These are phyloP conservation scores for Drosophila teissieri DNA, from an alignment of 1,140 invertebrate species.

Conservation along the genomic window DNA sequence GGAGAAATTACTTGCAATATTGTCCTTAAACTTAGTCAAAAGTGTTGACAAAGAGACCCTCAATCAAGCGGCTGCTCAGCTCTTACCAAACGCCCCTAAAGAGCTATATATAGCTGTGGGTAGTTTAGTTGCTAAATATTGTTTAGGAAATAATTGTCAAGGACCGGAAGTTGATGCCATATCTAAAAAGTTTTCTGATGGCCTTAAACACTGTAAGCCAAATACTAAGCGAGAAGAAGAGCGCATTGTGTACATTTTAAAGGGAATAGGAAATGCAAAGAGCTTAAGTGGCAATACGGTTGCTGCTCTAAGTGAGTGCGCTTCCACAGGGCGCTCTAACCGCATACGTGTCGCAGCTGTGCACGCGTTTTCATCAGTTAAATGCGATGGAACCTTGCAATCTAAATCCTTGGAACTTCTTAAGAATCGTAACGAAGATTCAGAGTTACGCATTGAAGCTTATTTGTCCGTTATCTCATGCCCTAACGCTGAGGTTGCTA, in stretches of 20 bases:
- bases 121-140: constrained; percentile 88
- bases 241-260: constrained; percentile 90
- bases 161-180: constrained; percentile 87
- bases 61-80: constrained; percentile 86
- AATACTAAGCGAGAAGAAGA: constrained; percentile 89
- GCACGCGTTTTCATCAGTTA: constrained; percentile 90
- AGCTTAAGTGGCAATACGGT: constrained; percentile 88
- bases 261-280: constrained; percentile 92
- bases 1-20: constrained; percentile 88
- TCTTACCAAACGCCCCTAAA: constrained; percentile 85
- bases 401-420: constrained; percentile 87
- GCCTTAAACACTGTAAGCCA: constrained; percentile 89
- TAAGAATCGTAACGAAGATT: constrained; percentile 90
- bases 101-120: constrained; percentile 90
- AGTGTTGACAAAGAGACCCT: constrained; percentile 91
- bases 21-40: constrained; percentile 89
- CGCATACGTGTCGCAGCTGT: constrained; percentile 92
- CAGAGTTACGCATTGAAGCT: constrained; percentile 94
- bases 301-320: constrained; percentile 88
- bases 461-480: constrained; percentile 93
- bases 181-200: constrained; percentile 87
- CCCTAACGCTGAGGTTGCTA: constrained; percentile 88
- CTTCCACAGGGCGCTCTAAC: constrained; percentile 87
- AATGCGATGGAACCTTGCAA: constrained; percentile 87
- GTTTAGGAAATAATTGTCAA: constrained; percentile 87